phyloP scores from a whole-genome alignment of 1,140 invertebrate genomes.

The Leguminivora glycinivorella region DNA sequence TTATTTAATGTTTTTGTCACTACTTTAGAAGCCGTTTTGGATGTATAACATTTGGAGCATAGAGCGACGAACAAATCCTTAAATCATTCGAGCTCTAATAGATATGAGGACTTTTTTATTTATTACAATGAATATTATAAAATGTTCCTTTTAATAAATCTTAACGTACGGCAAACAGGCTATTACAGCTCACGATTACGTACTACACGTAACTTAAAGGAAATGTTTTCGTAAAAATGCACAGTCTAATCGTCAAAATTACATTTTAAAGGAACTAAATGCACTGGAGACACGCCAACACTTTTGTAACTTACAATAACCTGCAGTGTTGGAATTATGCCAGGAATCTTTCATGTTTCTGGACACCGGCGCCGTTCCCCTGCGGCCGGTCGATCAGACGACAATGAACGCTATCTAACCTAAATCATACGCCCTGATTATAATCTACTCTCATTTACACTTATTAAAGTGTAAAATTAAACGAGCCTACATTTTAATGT shows the following conservation, averaged over 20 bases:
- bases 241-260: constrained; percentile 11
- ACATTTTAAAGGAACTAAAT: constrained; percentile 10
- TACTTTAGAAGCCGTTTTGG: too few relatives aligned
- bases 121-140: too few relatives aligned
- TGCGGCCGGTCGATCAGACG: constrained; percentile 9
- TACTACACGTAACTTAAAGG: not conserved
- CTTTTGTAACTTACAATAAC: constrained; percentile 35
- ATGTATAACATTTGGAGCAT: too few relatives aligned
- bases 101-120: too few relatives aligned
- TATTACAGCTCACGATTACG: too few relatives aligned
- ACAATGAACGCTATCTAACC: constrained; percentile 22
- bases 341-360: constrained; percentile 39
- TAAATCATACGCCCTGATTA: constrained; percentile 11
- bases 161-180: too few relatives aligned
- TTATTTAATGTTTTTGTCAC: too few relatives aligned
- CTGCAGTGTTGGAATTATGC: constrained; percentile 54
- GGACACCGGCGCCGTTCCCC: constrained; percentile 16
- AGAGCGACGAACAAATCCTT: too few relatives aligned
- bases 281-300: constrained; percentile 29
- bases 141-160: too few relatives aligned
- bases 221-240: not conserved
- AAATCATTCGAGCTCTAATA: too few relatives aligned
- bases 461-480: not conserved
- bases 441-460: constrained; percentile 16
- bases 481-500: too few relatives aligned